A percentile compares a stretch with the other conserved stretches of the same genome.
Conservation (phyloP, 92 coral and sea anemone species). For the Desmophyllum pertusum region DNA sequence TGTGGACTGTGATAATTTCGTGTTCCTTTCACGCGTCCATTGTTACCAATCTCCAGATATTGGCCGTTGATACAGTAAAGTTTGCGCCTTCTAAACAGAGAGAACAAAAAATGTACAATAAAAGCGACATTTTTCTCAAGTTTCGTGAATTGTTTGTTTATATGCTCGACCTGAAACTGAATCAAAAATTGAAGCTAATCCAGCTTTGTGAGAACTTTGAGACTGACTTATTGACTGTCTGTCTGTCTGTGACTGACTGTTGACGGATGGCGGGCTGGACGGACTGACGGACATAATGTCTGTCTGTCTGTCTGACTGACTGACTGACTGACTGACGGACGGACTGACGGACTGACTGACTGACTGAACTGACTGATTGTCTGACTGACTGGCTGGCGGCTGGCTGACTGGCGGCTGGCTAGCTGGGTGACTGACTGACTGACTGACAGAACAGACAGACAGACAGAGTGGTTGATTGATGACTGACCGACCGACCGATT, state of each 20-base stretch:
- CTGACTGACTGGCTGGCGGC: no score
- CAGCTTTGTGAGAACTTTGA: no score
- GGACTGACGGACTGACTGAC: no score
- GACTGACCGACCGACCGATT: background rate
- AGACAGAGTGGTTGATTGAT: no score
- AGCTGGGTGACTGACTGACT: no score
- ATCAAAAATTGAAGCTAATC: no score
- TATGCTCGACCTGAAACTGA: no score
- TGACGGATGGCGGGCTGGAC: background rate
- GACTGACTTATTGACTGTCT: background rate
- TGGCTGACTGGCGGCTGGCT: no score
- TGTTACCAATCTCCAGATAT: conserved; percentile 66
- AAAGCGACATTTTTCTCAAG: background rate
- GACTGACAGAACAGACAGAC: no score
- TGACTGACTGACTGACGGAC: background rate
- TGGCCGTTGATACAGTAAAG: conserved; percentile 69
- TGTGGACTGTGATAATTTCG: conserved; percentile 71
- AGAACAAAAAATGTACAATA: background rate
- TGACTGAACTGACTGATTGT: no score
- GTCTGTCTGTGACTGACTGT: background rate
- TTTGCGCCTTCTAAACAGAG: conserved; percentile 57
- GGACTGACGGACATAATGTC: background rate
- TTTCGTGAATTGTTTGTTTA: no score
- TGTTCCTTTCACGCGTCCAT: conserved; percentile 73
- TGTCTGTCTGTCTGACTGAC: background rate